Evolutionary conservation across 23 tunicate genomes (phyloP).

Genomic region (Styela clava): DNA sequence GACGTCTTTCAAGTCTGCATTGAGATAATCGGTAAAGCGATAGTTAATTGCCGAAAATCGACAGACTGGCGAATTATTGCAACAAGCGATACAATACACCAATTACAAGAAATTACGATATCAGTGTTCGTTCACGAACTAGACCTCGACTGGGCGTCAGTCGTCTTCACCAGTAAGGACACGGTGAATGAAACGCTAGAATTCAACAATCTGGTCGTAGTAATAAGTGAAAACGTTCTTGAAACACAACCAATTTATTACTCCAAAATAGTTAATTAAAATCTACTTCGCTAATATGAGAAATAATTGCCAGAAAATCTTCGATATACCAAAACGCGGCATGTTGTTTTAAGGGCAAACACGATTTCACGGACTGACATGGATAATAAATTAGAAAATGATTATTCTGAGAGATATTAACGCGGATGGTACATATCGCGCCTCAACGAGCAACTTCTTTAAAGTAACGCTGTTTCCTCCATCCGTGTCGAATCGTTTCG

Average conservation of each 20-base stretch:
- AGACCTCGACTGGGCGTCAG: constrained; percentile 1
- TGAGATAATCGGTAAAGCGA: constrained; percentile 4
- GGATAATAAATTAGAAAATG: neutral
- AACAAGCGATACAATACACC: constrained; percentile 5
- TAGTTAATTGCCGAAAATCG: constrained; percentile 11
- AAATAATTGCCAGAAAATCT: constrained; percentile 30
- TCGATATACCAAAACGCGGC: constrained; percentile 1
- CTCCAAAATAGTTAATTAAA: constrained; percentile 24
- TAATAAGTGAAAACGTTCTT: neutral
- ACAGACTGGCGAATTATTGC: constrained; percentile 16
- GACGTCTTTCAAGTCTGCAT: constrained; percentile 23
- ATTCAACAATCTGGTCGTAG: neutral
- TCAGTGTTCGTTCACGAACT: neutral
- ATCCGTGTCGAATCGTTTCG: neutral
- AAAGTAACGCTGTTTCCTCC: neutral
- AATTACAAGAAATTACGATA: neutral
- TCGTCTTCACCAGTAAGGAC: neutral
- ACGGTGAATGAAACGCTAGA: neutral
- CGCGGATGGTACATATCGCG: neutral
- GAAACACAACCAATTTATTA: constrained; percentile 6
- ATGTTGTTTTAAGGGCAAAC: neutral
- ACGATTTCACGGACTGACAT: constrained; percentile 6
- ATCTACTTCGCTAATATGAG: constrained; percentile 12
- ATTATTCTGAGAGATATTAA: neutral
- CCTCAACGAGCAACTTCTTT: neutral